A percentile compares a stretch with the other conserved stretches of the same genome.
Conservation (phyloP, 2,113 vertebrate species). For the Phoxinus phoxinus region DNA sequence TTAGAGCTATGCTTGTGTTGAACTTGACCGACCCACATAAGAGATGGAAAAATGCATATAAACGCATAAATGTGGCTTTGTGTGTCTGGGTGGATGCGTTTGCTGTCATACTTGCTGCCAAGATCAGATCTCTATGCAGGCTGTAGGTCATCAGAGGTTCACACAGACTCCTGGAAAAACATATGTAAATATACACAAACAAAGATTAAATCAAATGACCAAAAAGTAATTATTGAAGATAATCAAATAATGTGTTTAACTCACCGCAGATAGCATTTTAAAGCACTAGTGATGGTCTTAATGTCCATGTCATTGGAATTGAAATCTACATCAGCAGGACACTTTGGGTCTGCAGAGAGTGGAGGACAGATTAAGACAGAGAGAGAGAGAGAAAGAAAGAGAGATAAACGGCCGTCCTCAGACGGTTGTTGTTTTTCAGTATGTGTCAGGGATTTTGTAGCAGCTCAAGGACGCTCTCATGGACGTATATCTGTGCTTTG, state of each 20-base stretch:
- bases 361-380: slow-evolving; percentile 8
- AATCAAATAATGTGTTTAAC: neutral
- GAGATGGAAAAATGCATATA: slow-evolving; percentile 22
- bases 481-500: slow-evolving; percentile 41
- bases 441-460: slow-evolving; percentile 38
- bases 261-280: slow-evolving; percentile 98
- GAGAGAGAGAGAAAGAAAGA: slow-evolving; percentile 6
- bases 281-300: slow-evolving; percentile 95
- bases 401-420: slow-evolving; percentile 34
- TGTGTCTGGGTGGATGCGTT: slow-evolving; percentile 14
- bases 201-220: too few relatives aligned
- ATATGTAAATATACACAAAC: slow-evolving; percentile 47
- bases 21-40: slow-evolving; percentile 38
- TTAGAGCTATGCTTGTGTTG: neutral
- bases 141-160: slow-evolving; percentile 96
- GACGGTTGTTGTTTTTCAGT: slow-evolving; percentile 27
- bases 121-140: slow-evolving; percentile 90
- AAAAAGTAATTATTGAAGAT: neutral
- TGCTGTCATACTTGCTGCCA: slow-evolving; percentile 89
- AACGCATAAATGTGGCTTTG: slow-evolving; percentile 4
- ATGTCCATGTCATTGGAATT: slow-evolving; percentile 87
- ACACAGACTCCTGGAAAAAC: slow-evolving; percentile 84
- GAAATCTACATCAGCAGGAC: slow-evolving; percentile 90
- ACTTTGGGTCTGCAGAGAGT: slow-evolving; percentile 80
- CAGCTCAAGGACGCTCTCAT: slow-evolving; percentile 48